A percentile compares a stretch with the other conserved stretches of the same genome.
These are phyloP conservation scores for Podarcis siculus DNA, from an alignment of 2,797 vertebrate species.

Conservation along the genomic window DNA sequence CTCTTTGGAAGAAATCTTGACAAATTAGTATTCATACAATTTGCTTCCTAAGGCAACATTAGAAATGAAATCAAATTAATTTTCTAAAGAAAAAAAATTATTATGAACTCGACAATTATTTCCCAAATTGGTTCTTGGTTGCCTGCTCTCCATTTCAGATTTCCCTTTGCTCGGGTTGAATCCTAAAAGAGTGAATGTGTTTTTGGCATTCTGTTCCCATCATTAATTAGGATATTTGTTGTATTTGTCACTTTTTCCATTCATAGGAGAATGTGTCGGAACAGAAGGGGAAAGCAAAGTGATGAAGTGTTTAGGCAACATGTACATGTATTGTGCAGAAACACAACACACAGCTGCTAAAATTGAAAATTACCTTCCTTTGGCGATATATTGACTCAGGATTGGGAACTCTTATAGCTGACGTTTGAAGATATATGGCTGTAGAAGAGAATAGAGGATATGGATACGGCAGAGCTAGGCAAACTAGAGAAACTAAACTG, in stretches of 20 bases:
- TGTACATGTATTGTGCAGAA: conserved; percentile 59
- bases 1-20: background rate
- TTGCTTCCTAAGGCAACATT: conserved; percentile 22
- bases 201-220: conserved; percentile 33
- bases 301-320: conserved; percentile 69
- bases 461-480: background rate
- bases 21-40: background rate
- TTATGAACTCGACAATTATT: conserved; percentile 45
- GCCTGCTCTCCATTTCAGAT: conserved; percentile 26
- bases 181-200: conserved; percentile 24
- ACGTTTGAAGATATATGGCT: background rate
- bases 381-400: conserved; percentile 53
- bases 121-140: conserved; percentile 37
- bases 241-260: conserved; percentile 26
- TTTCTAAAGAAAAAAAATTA: conserved; percentile 30
- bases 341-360: conserved; percentile 50
- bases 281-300: conserved; percentile 51
- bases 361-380: conserved; percentile 56
- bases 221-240: conserved; percentile 52
- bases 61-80: conserved; percentile 38
- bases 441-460: background rate
- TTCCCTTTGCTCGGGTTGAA: background rate
- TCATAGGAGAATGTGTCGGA: conserved; percentile 50
- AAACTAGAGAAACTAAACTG: background rate
- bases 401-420: conserved; percentile 36